Evolutionary conservation across 2,888 invertebrate species (phyloP).

Genomic region (Oxycera nigricornis): DNA sequence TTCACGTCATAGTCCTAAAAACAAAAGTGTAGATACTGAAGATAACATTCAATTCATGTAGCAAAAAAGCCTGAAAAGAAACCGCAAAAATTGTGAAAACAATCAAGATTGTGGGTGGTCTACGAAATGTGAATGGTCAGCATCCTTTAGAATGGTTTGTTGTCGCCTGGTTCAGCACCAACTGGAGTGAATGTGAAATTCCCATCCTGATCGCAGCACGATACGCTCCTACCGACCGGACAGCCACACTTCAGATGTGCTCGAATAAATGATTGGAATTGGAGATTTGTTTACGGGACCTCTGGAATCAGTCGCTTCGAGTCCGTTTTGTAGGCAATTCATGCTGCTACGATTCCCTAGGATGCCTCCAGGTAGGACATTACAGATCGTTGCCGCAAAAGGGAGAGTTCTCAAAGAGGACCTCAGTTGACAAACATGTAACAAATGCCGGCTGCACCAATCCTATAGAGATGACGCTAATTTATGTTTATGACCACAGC

Average conservation of each 20-base stretch:
- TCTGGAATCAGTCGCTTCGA: conserved; percentile 19
- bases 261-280: conserved; percentile 36
- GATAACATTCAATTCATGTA: background rate
- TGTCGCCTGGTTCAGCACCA: background rate
- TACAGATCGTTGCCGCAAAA: conserved; percentile 4
- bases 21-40: no score
- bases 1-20: no score
- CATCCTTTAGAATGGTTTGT: background rate
- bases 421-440: conserved; percentile 31
- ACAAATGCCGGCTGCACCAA: conserved; percentile 32
- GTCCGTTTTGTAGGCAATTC: background rate
- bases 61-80: background rate
- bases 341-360: background rate
- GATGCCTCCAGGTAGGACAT: background rate
- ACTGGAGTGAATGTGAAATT: conserved; percentile 19
- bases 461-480: conserved; percentile 29
- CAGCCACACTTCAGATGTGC: conserved; percentile 34
- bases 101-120: conserved; percentile 29
- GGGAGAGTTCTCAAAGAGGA: background rate
- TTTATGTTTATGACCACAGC: conserved; percentile 38
- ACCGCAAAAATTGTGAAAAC: conserved; percentile 12
- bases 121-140: background rate
- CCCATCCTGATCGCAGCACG: conserved; percentile 35
- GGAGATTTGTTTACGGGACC: conserved; percentile 32
- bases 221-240: conserved; percentile 23